A percentile compares a stretch with the other conserved stretches of the same genome.
These are phyloP conservation scores for Eulimnadia texana DNA, from an alignment of 1,140 invertebrate genomes.

Conservation along the genomic window DNA sequence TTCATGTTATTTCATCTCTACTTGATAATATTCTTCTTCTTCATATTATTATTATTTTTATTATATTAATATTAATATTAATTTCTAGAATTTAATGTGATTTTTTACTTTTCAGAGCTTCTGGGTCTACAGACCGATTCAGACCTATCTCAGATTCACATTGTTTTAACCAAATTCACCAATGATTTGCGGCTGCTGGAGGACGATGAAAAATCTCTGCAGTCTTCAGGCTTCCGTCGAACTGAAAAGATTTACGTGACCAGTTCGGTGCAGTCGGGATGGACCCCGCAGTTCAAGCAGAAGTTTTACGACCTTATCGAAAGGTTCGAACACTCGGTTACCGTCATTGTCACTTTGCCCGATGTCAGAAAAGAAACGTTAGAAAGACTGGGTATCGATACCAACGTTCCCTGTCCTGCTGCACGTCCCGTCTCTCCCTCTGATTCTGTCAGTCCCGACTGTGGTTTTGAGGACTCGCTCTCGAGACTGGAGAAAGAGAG, in stretches of 20 bases:
- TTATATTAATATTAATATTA: too few species aligned
- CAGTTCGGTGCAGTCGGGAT: constrained; percentile 9
- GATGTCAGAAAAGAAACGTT: constrained; percentile 33
- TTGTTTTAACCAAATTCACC: constrained; percentile 36
- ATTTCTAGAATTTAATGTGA: too few species aligned
- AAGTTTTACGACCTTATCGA: constrained; percentile 32
- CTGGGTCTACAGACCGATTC: constrained; percentile 35
- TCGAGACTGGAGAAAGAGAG: constrained; percentile 7
- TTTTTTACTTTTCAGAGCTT: constrained; percentile 28
- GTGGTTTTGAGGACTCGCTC: not conserved
- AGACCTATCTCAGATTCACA: constrained; percentile 32
- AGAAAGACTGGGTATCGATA: constrained; percentile 4
- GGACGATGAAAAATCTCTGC: constrained; percentile 35
- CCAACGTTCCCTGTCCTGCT: not conserved
- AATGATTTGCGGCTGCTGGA: constrained; percentile 34
- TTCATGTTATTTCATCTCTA: too few species aligned
- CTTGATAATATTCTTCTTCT: too few species aligned
- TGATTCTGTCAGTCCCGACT: constrained; percentile 9
- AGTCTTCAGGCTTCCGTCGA: constrained; percentile 33
- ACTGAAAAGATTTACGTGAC: constrained; percentile 34
- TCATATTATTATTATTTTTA: too few species aligned
- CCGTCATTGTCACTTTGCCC: constrained; percentile 42
- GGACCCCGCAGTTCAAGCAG: not conserved
- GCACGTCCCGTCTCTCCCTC: not conserved
- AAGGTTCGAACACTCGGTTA: constrained; percentile 41